Base-by-base conservation (phyloP, 2,113 vertebrate genomes). In the Oncorhynchus tshawytscha region DNA sequence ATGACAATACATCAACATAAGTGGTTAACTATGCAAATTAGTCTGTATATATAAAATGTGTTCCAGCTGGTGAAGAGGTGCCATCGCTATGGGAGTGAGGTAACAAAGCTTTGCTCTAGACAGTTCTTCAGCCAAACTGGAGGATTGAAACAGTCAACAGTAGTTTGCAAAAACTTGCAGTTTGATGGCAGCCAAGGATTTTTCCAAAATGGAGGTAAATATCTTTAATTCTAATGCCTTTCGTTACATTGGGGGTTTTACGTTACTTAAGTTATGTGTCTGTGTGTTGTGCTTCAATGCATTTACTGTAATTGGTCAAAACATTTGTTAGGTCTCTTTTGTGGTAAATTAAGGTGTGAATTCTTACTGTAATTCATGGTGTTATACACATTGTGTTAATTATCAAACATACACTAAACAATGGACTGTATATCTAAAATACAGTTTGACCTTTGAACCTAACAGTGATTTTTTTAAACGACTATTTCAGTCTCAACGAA, bases 141-240 rank as follows among this genome's bases (percentile, higher is more conserved):
- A 12, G 1, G 25, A 65, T 65, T 11, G 6, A 65, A 65, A 65
- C 22, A 0, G 22, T 65, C 39, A 45, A 45, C 8, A 45, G 12
- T 64, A 71, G 60, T n/a, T n/a, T n/a, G n/a, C n/a, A n/a, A n/a
- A n/a, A n/a, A n/a, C 12, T 80, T 27, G 67, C 18, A 29, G 29
- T 49, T 45, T 71, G 54, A 86, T 88, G 87, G 22, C 74, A 7
- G 49, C 54, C 5, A 76, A 70, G 24, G n/a, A 48, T 12, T 24
- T 64, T 2, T 11, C 7, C 5, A 5, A 69, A 25, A 13, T 25
- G 15, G 77, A 80, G 87, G 88, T 90, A 85, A 81, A 73, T n/a
- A 15, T 18, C 65, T 18, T 15, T 31, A 3, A 57, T 57, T 57
- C 13, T 15, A 57, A 57, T 16, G 54, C 16, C 13, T 20, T 57